Evolutionary conservation across 2,888 invertebrate genomes (phyloP).

Genomic region (Luperina nickerlii): DNA sequence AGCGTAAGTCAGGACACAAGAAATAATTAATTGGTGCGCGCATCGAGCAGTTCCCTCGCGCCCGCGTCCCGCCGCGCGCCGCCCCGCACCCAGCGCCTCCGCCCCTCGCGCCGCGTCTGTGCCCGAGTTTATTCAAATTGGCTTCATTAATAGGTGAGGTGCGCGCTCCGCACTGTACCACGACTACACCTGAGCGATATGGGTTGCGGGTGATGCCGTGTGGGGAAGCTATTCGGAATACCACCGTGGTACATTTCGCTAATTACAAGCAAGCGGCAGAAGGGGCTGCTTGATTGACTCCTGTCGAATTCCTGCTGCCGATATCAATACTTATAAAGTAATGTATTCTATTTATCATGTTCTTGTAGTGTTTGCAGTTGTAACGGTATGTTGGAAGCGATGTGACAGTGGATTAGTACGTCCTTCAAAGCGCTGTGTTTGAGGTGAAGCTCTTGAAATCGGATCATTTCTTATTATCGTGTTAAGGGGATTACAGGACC

Average conservation of each 20-base stretch:
- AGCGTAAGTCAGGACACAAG: conserved; percentile 83
- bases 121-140: conserved; percentile 77
- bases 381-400: neutral
- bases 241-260: neutral
- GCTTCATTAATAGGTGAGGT: conserved; percentile 73
- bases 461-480: conserved; percentile 45
- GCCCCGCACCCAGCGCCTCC: conserved; percentile 54
- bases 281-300: conserved; percentile 1
- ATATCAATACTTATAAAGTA: conserved; percentile 5
- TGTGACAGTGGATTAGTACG: conserved; percentile 1
- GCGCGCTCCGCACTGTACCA: conserved; percentile 15
- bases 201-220: neutral
- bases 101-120: conserved; percentile 59
- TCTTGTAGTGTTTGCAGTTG: neutral
- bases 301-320: neutral
- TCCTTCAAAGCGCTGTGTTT: conserved; percentile 22
- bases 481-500: conserved; percentile 1
- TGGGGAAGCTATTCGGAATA: neutral
- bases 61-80: conserved; percentile 14
- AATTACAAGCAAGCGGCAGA: conserved; percentile 2
- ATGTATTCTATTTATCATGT: neutral
- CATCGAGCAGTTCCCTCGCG: conserved; percentile 34
- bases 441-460: conserved; percentile 32
- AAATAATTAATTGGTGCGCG: conserved; percentile 82
- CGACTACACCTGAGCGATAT: conserved; percentile 19